These are phyloP conservation scores for Drosophila equinoxialis DNA, from an alignment of 1,140 invertebrate species.

Conservation along the genomic window DNA sequence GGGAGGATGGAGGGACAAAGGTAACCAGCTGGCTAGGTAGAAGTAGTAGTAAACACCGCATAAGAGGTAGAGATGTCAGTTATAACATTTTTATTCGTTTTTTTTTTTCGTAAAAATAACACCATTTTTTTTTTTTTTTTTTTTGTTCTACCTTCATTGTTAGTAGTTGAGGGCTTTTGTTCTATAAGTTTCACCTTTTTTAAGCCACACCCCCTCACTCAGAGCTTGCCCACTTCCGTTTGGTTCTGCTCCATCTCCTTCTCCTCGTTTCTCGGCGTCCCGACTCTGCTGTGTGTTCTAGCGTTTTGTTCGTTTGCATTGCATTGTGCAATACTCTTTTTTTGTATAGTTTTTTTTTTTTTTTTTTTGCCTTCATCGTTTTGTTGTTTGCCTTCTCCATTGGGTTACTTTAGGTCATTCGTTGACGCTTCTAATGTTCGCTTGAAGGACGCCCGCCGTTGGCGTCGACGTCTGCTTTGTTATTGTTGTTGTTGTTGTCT, in stretches of 20 bases:
- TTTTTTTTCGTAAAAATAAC: constrained; percentile 4
- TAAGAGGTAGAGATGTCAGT: constrained; percentile 5
- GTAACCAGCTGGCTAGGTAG: too few relatives aligned
- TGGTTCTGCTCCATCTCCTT: constrained; percentile 16
- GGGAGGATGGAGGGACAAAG: not conserved
- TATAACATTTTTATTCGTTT: not conserved
- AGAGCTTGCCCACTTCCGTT: constrained; percentile 4
- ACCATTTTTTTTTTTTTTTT: constrained; percentile 1
- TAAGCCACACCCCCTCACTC: constrained; percentile 7
- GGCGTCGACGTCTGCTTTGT: constrained; percentile 32
- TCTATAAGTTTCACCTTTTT: constrained; percentile 10
- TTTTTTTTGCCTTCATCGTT: constrained; percentile 18
- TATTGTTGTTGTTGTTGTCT: constrained; percentile 11
- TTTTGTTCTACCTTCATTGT: not conserved
- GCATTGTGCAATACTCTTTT: constrained; percentile 58
- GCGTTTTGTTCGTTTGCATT: constrained; percentile 15
- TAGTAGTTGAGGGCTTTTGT: constrained; percentile 2
- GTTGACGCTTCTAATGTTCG: constrained; percentile 66
- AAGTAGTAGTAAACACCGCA: not conserved
- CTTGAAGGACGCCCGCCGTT: constrained; percentile 66
- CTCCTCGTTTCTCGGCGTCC: constrained; percentile 6
- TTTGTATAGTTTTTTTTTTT: constrained; percentile 18
- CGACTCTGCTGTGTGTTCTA: not conserved
- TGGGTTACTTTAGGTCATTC: constrained; percentile 79
- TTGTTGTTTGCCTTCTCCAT: constrained; percentile 52